These are phyloP conservation scores for Drosophila greeni DNA, from an alignment of 2,888 invertebrate genomes.

Conservation along the genomic window DNA sequence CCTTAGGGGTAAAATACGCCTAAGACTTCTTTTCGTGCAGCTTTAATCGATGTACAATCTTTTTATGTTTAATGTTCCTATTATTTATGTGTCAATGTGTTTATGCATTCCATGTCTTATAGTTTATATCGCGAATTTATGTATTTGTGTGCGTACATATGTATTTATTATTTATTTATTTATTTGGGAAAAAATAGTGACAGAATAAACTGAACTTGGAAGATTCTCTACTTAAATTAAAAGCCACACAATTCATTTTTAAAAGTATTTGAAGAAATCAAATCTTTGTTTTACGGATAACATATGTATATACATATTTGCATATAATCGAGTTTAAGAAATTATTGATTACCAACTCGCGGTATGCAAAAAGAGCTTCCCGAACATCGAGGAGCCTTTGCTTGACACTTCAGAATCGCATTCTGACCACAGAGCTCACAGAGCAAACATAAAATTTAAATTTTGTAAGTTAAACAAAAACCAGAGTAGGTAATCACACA, in stretches of 20 bases:
- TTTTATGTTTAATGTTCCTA: conserved; percentile 7
- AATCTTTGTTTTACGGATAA: too few relatives aligned
- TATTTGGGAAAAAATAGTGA: conserved; percentile 2
- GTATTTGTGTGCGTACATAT: not conserved
- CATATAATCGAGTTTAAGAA: too few relatives aligned
- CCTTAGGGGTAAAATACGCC: not conserved
- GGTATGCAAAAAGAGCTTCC: not conserved
- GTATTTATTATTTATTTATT: conserved; percentile 24
- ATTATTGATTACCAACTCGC: too few relatives aligned
- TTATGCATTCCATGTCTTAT: conserved; percentile 7
- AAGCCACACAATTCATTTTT: not conserved
- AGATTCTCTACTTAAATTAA: not conserved
- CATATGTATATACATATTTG: too few relatives aligned
- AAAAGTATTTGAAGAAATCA: too few relatives aligned
- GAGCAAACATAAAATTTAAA: not conserved
- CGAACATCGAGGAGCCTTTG: not conserved
- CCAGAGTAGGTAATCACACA: conserved; percentile 7
- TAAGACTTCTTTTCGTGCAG: not conserved
- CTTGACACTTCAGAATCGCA: not conserved
- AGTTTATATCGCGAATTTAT: conserved; percentile 1
- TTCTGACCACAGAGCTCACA: not conserved
- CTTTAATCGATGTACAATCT: not conserved
- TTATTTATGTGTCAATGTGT: not conserved
- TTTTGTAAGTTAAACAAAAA: conserved; percentile 6
- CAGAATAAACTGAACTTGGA: not conserved